These are phyloP conservation scores for Esperia sulphurella DNA, from an alignment of 2,888 invertebrate species.

Conservation along the genomic window DNA sequence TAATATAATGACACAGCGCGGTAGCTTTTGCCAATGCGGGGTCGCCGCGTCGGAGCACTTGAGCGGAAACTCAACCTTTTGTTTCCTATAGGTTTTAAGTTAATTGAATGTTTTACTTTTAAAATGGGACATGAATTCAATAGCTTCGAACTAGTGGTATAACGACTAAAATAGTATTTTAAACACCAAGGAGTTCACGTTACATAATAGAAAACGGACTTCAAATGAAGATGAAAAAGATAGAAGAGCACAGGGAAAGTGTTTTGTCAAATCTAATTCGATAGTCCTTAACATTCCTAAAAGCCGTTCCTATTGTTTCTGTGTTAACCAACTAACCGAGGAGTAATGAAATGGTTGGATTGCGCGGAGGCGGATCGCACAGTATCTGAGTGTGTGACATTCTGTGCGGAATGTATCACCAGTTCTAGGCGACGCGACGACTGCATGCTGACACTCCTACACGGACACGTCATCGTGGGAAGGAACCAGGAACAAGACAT, in stretches of 20 bases:
- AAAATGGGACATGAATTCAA: not conserved
- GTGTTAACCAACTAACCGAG: no score
- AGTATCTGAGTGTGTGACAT: slow-evolving; percentile 25
- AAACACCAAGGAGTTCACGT: no score
- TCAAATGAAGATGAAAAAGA: no score
- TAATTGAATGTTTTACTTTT: not conserved
- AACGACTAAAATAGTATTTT: no score
- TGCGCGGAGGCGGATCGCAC: slow-evolving; percentile 26
- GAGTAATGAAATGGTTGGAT: slow-evolving; percentile 28
- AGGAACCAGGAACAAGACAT: slow-evolving; percentile 17
- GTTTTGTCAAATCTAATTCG: slow-evolving; percentile 9
- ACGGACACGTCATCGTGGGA: slow-evolving; percentile 18
- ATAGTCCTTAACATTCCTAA: slow-evolving; percentile 25
- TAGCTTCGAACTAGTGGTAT: not conserved
- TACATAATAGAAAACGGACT: no score
- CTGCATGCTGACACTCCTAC: slow-evolving; percentile 18
- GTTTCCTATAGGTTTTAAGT: not conserved
- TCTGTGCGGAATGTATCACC: slow-evolving; percentile 33
- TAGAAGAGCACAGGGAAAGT: not conserved
- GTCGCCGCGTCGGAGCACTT: slow-evolving; percentile 5
- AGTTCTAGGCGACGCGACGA: slow-evolving; percentile 12
- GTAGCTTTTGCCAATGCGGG: slow-evolving; percentile 3
- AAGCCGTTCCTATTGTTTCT: slow-evolving; percentile 10
- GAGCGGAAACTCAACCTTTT: slow-evolving; percentile 36
- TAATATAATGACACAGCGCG: slow-evolving; percentile 9